These are phyloP conservation scores for Odontothrips loti DNA, from an alignment of 2,888 invertebrate genomes.

Conservation along the genomic window DNA sequence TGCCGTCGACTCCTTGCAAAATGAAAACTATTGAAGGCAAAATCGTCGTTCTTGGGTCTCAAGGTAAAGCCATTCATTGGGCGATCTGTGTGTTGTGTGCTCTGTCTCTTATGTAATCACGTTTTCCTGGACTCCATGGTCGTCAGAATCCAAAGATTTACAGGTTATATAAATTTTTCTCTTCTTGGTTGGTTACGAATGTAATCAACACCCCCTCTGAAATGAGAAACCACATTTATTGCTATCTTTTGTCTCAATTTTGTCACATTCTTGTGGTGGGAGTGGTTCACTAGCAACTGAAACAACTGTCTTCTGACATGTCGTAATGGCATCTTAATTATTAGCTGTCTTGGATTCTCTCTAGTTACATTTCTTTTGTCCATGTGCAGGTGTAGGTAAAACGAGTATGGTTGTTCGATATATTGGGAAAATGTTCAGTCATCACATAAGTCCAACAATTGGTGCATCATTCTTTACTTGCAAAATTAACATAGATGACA, in stretches of 20 bases:
- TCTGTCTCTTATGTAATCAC: constrained; percentile 8
- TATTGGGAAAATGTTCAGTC: constrained; percentile 70
- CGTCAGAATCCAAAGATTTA: not conserved
- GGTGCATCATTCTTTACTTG: constrained; percentile 88
- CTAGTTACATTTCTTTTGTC: not conserved
- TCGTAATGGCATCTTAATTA: no score
- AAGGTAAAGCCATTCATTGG: constrained; percentile 55
- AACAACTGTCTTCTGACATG: no score
- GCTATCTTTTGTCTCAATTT: no score
- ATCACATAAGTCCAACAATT: constrained; percentile 75
- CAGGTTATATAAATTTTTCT: not conserved
- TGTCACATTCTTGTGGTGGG: no score
- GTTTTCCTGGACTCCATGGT: not conserved
- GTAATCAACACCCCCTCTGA: no score
- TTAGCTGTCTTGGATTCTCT: no score
- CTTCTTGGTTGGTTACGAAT: no score
- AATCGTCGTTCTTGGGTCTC: constrained; percentile 77
- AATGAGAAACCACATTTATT: no score
- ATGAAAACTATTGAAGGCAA: constrained; percentile 79
- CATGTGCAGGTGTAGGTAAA: constrained; percentile 78
- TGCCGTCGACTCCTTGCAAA: constrained; percentile 35
- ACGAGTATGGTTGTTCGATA: constrained; percentile 79
- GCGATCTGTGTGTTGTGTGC: not conserved
- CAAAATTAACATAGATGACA: constrained; percentile 67
- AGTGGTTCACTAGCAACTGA: no score